These are phyloP conservation scores for Sycophila sp. DNA, from an alignment of 1,140 invertebrate genomes.

Conservation along the genomic window DNA sequence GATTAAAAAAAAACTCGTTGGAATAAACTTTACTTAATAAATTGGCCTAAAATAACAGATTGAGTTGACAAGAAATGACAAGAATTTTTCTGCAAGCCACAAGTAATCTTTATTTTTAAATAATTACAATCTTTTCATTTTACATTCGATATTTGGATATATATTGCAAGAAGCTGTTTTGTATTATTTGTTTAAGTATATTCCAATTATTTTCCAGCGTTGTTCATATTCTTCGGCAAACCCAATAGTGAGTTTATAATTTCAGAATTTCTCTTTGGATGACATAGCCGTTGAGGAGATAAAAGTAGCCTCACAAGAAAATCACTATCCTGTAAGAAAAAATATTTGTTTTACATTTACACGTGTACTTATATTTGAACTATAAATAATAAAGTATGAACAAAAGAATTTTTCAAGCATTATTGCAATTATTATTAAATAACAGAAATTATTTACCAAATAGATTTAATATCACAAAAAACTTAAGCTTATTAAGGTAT, in stretches of 20 bases:
- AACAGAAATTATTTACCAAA: too few relatives aligned
- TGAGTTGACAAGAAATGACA: background rate
- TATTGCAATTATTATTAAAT: too few relatives aligned
- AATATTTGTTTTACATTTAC: background rate
- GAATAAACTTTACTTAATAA: too few relatives aligned
- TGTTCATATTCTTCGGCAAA: constrained; percentile 77
- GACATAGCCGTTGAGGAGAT: constrained; percentile 48
- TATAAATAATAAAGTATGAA: background rate
- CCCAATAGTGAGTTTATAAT: constrained; percentile 78
- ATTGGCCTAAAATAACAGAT: too few relatives aligned
- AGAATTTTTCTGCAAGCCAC: background rate
- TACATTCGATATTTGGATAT: background rate
- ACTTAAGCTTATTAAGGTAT: too few relatives aligned
- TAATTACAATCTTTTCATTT: constrained; percentile 5
- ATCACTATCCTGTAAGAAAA: constrained; percentile 52
- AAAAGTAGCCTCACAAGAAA: constrained; percentile 49
- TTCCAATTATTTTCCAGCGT: constrained; percentile 68
- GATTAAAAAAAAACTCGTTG: too few relatives aligned
- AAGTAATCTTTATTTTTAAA: constrained; percentile 8
- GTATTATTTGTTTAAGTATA: too few relatives aligned
- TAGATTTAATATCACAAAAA: too few relatives aligned
- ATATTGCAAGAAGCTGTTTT: constrained; percentile 6
- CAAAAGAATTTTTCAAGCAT: too few relatives aligned
- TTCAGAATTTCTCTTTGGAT: constrained; percentile 76
- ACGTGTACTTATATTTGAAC: background rate